Conservation (phyloP, 2,113 vertebrate species). For the Solea solea region DNA sequence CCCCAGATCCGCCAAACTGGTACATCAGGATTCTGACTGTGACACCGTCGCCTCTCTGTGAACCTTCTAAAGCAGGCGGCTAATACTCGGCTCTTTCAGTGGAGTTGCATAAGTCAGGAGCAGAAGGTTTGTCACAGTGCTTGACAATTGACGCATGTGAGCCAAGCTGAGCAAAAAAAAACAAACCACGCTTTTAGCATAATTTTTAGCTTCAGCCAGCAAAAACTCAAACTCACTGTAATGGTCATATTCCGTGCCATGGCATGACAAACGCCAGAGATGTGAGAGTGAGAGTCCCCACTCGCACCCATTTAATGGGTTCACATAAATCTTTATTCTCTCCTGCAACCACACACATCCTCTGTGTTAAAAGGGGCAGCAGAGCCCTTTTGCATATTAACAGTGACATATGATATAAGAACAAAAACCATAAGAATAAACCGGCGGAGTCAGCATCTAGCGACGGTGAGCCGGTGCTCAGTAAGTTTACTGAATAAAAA, state of each 20-base stretch:
- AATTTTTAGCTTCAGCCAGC: slow-evolving; percentile 11
- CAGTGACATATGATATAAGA: too few relatives aligned
- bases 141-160: neutral
- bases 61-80: slow-evolving; percentile 4
- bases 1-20: neutral
- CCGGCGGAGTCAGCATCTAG: too few relatives aligned
- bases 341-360: slow-evolving; percentile 1
- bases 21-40: neutral
- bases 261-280: slow-evolving; percentile 15
- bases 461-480: too few relatives aligned
- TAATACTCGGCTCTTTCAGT: slow-evolving; percentile 2
- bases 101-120: slow-evolving; percentile 10
- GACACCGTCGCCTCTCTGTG: neutral
- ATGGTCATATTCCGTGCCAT: neutral
- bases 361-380: neutral
- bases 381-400: neutral
- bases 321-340: neutral
- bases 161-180: slow-evolving; percentile 11
- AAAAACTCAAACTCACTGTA: neutral
- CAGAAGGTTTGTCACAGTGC: neutral
- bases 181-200: neutral
- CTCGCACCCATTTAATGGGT: neutral
- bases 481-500: too few relatives aligned
- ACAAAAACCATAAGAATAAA: too few relatives aligned
- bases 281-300: neutral